phyloP scores from a whole-genome alignment of 2,113 vertebrate species.

The Protobothrops mucrosquamatus region DNA sequence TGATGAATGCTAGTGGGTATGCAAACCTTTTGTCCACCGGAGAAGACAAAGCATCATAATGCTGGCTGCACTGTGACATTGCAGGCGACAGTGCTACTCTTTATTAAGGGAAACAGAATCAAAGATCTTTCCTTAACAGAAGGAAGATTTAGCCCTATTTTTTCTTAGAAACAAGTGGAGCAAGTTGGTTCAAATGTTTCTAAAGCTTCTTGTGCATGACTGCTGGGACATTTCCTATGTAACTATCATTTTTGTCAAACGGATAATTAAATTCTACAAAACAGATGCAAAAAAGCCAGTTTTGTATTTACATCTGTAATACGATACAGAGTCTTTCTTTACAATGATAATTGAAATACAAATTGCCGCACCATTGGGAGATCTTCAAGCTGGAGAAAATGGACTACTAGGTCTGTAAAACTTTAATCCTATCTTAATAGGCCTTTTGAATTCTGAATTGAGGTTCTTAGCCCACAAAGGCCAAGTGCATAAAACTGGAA shows the following conservation, averaged over 20 bases:
- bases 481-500: neutral
- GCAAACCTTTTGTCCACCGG: neutral
- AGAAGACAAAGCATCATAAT: neutral
- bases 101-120: neutral
- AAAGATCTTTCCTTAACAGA: neutral
- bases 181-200: neutral
- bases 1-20: neutral
- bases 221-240: neutral
- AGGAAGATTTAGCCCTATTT: neutral
- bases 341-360: neutral
- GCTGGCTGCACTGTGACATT: neutral
- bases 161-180: neutral
- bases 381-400: neutral
- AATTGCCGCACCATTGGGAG: neutral
- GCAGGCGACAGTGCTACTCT: neutral
- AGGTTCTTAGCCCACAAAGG: neutral
- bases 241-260: neutral
- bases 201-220: no score
- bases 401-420: neutral
- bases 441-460: neutral
- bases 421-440: neutral
- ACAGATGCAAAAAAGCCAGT: neutral
- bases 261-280: neutral
- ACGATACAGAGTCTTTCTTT: neutral
- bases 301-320: conserved; percentile 19